Base-by-base conservation (phyloP, 2,888 invertebrate species). In the Sacculina carcini region DNA sequence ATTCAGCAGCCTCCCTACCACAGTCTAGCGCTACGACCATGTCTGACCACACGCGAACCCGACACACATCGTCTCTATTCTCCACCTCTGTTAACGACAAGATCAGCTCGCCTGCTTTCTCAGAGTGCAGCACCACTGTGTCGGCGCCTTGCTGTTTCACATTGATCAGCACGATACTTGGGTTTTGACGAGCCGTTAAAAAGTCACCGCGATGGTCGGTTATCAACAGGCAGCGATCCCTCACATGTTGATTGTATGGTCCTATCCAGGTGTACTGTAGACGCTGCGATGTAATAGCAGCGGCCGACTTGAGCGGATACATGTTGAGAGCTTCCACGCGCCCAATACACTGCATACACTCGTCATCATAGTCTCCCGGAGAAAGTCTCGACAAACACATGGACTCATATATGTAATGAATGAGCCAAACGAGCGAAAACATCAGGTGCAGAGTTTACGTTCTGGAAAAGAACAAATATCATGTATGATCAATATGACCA, bases 1-100 rank as follows among this genome's bases (percentile, higher is more conserved):
- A 85, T 51, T 73, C 71, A 19, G 77, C 74, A 12, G 72, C 74
- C 56, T 74, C 73, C 53, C 73, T 72, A 0, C 84, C 84, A 61
- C 83, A 84, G 60, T 82, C 76, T 58, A 73, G 68, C 0, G 76
- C 77, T 1, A 71, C 67, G 1, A 79, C 69, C 31, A 57, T 50
- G 34, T 62, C 66, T 34, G 62, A 63, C 59, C 66, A 66, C 2
- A 67, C 63, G 56, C 63, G 44, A 26, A 28, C 44, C 28, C 29
- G n/a, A 5, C 26, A 16, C 14, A 9, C 16, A 7, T 19, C 16
- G 28, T 44, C 26, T 2, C 2, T 10, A 5, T 26, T 9, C 16
- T 14, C n/a, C 10, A 44, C 44, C 6, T 44, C 28, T 6, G 16
- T 10, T 16, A 16, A 16, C 9, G 9, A 10, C 28, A 44, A n/a